Evolutionary conservation across 1,140 invertebrate species (phyloP).

Genomic region (Lordiphosa clarofinis): DNA sequence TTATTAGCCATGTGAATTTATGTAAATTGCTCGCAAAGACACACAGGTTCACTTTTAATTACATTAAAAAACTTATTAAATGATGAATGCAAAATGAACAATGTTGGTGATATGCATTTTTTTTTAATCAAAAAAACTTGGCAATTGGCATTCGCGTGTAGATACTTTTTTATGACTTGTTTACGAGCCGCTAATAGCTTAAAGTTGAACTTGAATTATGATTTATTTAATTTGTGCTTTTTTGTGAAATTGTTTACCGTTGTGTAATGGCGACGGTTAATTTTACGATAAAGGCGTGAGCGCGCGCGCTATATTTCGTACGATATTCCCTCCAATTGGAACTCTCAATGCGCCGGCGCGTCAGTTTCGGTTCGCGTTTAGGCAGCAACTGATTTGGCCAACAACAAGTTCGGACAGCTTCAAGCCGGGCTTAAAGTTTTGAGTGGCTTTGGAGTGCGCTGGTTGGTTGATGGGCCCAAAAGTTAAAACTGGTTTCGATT

Average conservation of each 20-base stretch:
- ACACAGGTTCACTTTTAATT: slow-evolving; percentile 50
- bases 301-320: slow-evolving; percentile 35
- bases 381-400: slow-evolving; percentile 44
- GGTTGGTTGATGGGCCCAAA: slow-evolving; percentile 18
- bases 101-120: slow-evolving; percentile 50
- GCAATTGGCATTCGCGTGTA: slow-evolving; percentile 45
- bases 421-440: slow-evolving; percentile 31
- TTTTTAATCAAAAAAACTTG: slow-evolving; percentile 16
- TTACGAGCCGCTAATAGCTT: slow-evolving; percentile 42
- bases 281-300: slow-evolving; percentile 15
- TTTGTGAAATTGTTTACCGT: slow-evolving; percentile 6
- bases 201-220: slow-evolving; percentile 23
- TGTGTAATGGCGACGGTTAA: slow-evolving; percentile 36
- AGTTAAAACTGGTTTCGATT: too few species aligned
- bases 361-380: slow-evolving; percentile 56
- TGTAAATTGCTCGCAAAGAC: slow-evolving; percentile 66
- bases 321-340: slow-evolving; percentile 36
- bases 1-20: slow-evolving; percentile 63
- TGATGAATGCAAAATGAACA: slow-evolving; percentile 51
- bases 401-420: slow-evolving; percentile 11
- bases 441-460: slow-evolving; percentile 57
- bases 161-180: slow-evolving; percentile 22
- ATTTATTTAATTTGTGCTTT: slow-evolving; percentile 20
- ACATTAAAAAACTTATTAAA: slow-evolving; percentile 60
- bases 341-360: slow-evolving; percentile 53